A percentile compares a stretch with the other conserved stretches of the same genome.
Conservation (phyloP, 1,140 invertebrate genomes). For the Drosophila subpulchrella region DNA sequence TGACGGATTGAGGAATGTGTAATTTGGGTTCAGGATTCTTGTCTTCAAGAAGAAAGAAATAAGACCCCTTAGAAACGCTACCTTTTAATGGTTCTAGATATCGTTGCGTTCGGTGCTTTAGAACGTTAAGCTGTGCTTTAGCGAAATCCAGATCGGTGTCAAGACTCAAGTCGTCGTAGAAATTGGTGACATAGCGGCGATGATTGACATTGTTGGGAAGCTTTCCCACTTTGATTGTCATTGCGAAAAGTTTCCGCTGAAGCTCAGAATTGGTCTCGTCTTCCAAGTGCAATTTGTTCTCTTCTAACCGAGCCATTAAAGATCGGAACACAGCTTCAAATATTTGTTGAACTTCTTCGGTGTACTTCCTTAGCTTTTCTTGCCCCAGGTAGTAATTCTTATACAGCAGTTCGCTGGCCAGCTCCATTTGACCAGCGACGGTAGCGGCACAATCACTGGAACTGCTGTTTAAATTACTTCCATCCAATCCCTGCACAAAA, state of each 20-base stretch:
- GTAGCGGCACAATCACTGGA: not conserved
- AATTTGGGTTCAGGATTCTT: not conserved
- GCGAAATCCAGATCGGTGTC: not conserved
- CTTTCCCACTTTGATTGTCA: not conserved
- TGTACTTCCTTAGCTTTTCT: not conserved
- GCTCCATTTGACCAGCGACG: not conserved
- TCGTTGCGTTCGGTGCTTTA: not conserved
- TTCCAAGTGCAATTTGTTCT: conserved; percentile 1
- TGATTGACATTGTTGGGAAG: conserved; percentile 1
- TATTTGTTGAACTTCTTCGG: not conserved
- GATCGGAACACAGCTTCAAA: not conserved
- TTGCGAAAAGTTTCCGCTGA: not conserved
- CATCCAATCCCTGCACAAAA: not conserved
- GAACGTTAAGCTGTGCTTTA: not conserved
- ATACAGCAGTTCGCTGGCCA: conserved; percentile 12
- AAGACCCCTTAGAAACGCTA: not conserved
- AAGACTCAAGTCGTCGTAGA: not conserved
- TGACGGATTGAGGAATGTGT: not conserved
- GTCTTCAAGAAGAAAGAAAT: not conserved
- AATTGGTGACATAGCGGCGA: conserved; percentile 1
- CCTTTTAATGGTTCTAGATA: not conserved
- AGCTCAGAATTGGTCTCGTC: not conserved
- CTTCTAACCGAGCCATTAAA: not conserved
- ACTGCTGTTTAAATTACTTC: not conserved
- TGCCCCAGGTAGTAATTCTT: conserved; percentile 1